phyloP scores from a whole-genome alignment of 2,797 vertebrate species.

The Danio jaintianensis region DNA sequence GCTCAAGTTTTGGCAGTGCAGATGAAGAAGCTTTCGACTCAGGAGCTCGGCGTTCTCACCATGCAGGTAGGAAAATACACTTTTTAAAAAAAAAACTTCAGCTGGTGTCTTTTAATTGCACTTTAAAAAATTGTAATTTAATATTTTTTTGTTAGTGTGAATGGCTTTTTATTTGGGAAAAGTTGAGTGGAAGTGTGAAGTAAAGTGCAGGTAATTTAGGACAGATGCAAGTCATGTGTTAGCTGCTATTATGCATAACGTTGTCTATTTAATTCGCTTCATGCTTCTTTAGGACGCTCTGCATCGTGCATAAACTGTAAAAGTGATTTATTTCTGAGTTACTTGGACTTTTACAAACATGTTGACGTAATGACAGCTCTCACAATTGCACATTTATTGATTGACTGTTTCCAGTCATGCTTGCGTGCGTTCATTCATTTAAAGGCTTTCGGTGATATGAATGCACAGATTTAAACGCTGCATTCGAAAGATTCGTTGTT shows the following conservation, averaged over 20 bases:
- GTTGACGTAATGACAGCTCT: conserved; percentile 16
- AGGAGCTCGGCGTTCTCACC: conserved; percentile 93
- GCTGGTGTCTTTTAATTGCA: conserved; percentile 10
- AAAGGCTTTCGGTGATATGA: conserved; percentile 14
- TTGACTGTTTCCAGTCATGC: neutral
- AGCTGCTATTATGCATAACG: neutral
- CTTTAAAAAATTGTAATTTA: neutral
- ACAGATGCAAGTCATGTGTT: neutral
- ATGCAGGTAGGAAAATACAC: conserved; percentile 87
- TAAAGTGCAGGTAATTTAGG: conserved; percentile 7
- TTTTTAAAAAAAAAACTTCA: conserved; percentile 13
- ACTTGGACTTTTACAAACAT: conserved; percentile 3
- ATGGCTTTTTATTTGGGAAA: neutral
- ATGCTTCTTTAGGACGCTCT: neutral
- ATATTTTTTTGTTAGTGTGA: too few species aligned
- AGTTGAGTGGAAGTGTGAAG: neutral
- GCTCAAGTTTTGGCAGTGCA: conserved; percentile 91
- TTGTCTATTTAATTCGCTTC: neutral
- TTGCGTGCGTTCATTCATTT: conserved; percentile 4
- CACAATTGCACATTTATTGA: neutral
- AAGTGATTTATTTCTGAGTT: neutral
- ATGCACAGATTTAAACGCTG: neutral
- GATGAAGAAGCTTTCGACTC: conserved; percentile 90
- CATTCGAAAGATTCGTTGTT: neutral
- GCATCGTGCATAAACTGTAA: neutral